phyloP scores from a whole-genome alignment of 2,888 invertebrate genomes.

The Aspidiotus destructor region DNA sequence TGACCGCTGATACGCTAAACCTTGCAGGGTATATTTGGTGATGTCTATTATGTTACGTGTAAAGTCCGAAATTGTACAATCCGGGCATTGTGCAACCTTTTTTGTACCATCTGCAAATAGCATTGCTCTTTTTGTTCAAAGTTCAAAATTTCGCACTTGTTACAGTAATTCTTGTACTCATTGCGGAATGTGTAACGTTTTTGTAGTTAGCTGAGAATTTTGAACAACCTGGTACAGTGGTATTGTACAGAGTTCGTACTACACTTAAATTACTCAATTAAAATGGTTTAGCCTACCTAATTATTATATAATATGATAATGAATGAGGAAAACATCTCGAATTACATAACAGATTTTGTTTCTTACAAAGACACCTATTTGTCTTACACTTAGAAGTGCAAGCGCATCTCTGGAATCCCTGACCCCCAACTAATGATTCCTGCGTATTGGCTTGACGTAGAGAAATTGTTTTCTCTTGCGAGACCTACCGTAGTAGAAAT shows the following conservation, averaged over 20 bases:
- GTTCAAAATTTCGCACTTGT: too few species aligned
- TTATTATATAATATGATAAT: not conserved
- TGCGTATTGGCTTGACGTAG: not conserved
- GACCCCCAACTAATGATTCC: not conserved
- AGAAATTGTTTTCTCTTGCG: not conserved
- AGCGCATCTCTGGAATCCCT: not conserved
- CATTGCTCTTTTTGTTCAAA: not conserved
- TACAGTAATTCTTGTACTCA: not conserved
- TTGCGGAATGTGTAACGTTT: not conserved
- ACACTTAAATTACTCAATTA: not conserved
- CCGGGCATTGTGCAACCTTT: not conserved
- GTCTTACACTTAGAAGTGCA: not conserved
- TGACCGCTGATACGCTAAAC: too few species aligned
- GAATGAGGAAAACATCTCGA: not conserved
- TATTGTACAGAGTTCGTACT: not conserved
- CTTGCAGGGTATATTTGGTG: too few species aligned
- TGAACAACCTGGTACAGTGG: not conserved
- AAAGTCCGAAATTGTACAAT: not conserved
- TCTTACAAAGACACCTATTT: not conserved
- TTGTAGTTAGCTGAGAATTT: not conserved
- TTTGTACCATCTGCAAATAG: not conserved
- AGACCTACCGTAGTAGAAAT: not conserved
- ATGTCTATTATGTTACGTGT: not conserved
- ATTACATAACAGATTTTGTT: not conserved
- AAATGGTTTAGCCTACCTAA: not conserved